phyloP scores from a whole-genome alignment of 2,797 vertebrate genomes.

The Cryptoprocta ferox region DNA sequence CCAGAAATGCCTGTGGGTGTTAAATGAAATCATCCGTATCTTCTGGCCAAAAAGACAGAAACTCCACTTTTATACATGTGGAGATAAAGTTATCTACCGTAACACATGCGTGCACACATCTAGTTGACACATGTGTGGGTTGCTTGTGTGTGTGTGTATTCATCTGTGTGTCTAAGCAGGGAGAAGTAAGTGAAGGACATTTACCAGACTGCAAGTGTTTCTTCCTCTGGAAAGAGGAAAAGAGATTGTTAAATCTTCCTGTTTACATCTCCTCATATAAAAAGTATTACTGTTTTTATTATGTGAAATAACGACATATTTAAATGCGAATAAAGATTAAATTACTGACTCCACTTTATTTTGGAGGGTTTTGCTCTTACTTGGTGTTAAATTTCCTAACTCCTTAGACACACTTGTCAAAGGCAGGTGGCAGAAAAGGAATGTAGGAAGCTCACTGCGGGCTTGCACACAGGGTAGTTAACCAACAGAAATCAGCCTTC shows the following conservation, averaged over 20 bases:
- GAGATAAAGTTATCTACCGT: not conserved
- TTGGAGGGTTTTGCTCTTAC: not conserved
- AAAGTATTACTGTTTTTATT: not conserved
- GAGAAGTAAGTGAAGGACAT: not conserved
- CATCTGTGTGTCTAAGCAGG: not conserved
- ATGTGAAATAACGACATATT: not conserved
- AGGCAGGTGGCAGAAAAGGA: not conserved
- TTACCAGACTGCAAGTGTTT: not conserved
- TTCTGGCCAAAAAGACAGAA: conserved; percentile 41
- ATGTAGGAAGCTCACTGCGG: not conserved
- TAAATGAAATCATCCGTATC: not conserved
- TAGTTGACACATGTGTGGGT: not conserved
- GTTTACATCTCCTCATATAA: not conserved
- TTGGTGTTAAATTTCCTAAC: conserved; percentile 21
- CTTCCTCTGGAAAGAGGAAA: not conserved
- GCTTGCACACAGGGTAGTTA: not conserved
- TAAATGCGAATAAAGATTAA: conserved; percentile 42
- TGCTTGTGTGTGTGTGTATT: not conserved
- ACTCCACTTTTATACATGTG: not conserved
- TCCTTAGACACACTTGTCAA: not conserved
- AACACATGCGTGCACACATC: not conserved
- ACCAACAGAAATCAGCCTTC: not conserved
- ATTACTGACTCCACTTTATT: conserved; percentile 14
- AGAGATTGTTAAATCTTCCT: not conserved
- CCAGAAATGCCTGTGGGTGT: not conserved